A percentile compares a stretch with the other conserved stretches of the same genome.
Conservation (phyloP, 1,140 invertebrate genomes). For the Muscidifurax raptorellus region DNA sequence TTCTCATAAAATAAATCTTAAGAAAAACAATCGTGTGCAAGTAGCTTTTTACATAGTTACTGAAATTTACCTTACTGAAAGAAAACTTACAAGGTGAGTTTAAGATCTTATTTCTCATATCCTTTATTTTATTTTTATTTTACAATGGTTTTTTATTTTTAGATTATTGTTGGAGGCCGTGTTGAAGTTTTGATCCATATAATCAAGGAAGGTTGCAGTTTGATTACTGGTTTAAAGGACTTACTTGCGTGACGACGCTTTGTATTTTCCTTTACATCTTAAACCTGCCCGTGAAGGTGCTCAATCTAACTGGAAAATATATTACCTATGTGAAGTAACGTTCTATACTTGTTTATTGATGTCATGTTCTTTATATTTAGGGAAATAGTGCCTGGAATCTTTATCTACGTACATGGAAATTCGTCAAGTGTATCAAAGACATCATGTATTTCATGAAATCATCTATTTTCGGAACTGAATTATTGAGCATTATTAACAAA, state of each 20-base stretch:
- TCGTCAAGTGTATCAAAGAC: slow-evolving; percentile 83
- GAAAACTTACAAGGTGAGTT: slow-evolving; percentile 82
- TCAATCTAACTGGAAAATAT: slow-evolving; percentile 89
- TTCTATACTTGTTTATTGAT: not conserved
- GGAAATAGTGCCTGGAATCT: slow-evolving; percentile 86
- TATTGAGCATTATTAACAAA: too few relatives aligned
- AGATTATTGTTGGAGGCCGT: slow-evolving; percentile 95
- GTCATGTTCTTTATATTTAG: slow-evolving; percentile 70
- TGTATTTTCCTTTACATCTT: slow-evolving; percentile 92
- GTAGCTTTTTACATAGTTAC: slow-evolving; percentile 50
- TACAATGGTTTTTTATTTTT: slow-evolving; percentile 56
- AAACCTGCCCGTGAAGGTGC: slow-evolving; percentile 85
- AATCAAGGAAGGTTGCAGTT: slow-evolving; percentile 87
- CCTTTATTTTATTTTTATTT: not conserved
- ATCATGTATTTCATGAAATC: slow-evolving; percentile 49
- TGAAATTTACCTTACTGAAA: too few relatives aligned
- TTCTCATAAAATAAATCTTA: too few relatives aligned
- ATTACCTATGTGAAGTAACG: slow-evolving; percentile 86
- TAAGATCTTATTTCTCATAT: not conserved
- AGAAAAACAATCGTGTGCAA: not conserved
- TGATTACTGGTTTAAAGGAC: slow-evolving; percentile 94
- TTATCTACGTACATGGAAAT: slow-evolving; percentile 89
- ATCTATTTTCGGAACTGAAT: too few relatives aligned
- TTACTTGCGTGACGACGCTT: slow-evolving; percentile 89
- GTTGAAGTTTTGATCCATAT: slow-evolving; percentile 87